These are phyloP conservation scores for Panagrolaimus sp. DNA, from an alignment of 1,140 invertebrate genomes.

Conservation along the genomic window DNA sequence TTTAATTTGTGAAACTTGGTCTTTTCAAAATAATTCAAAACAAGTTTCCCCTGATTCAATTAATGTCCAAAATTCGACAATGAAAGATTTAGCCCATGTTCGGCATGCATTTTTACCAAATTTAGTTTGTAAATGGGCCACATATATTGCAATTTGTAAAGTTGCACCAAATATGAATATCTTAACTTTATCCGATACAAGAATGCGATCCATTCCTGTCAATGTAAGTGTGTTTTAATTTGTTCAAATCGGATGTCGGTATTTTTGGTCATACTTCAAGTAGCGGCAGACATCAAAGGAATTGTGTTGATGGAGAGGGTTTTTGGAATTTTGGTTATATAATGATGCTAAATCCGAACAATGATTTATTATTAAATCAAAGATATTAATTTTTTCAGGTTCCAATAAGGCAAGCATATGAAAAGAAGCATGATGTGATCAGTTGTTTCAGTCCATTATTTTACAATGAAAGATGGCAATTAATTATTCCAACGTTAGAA, in stretches of 20 bases:
- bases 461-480: slow-evolving; percentile 40
- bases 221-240: background rate
- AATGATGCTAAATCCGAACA: too few species aligned
- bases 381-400: slow-evolving; percentile 15
- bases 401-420: background rate
- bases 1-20: slow-evolving; percentile 4
- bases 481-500: slow-evolving; percentile 32
- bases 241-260: background rate
- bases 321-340: too few species aligned
- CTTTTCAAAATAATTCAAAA: background rate
- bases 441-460: slow-evolving; percentile 39
- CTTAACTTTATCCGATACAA: background rate
- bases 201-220: background rate
- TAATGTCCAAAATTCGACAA: background rate
- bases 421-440: slow-evolving; percentile 21
- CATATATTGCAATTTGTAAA: background rate
- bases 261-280: background rate
- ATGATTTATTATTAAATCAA: background rate
- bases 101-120: background rate
- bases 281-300: background rate
- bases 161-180: background rate
- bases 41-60: background rate
- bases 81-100: slow-evolving; percentile 7
- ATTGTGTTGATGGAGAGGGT: too few species aligned
- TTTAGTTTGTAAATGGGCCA: background rate